Evolutionary conservation across 2,888 invertebrate species (phyloP), one percentile per base, ranked within the genome.

Genomic region (Dysmachus trigonus): DNA sequence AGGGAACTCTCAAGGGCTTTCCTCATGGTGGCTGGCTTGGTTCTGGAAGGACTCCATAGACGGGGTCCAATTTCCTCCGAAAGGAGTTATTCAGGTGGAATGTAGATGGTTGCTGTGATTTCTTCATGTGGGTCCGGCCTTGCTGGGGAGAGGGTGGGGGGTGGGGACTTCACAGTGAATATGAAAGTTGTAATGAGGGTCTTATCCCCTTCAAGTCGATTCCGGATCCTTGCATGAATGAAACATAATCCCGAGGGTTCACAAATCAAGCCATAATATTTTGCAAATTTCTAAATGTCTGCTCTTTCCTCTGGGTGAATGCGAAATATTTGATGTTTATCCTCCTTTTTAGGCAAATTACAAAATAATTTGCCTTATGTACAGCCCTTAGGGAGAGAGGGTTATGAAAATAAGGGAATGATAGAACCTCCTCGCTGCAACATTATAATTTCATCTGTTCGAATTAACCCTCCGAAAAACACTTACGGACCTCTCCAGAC

Each of bases 61-160:
- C 5, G 47, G 35, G 27, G 62, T 62, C 30, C 83, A 83, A 71
- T 71, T 83, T 38, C 35, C 15, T 35, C 33, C 83, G 38, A 71
- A 83, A 83, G 22, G 27, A 71, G 13, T 83, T 30, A 71, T 22
- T 38, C 71, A 83, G 71, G 71, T 71, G 83, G 71, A 83, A 83
- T 27, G n/a, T 47, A 38, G 38, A 31, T 22, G 77, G 47, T 77
- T 76, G 10, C 33, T 35, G 35, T 76, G 33, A 76, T 35, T 33
- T 35, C 47, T 77, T 77, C 33, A 38, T 41, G 30, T 47, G 47
- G 47, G 22, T 38, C 47, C 33, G 13, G 13, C 10, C 35, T 18
- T 41, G 77, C 22, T 41, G 31, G n/a, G n/a, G n/a, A n/a, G n/a
- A n/a, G n/a, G n/a, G n/a, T n/a, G n/a, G n/a, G n/a, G n/a, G n/a